Conservation (phyloP, 2,888 invertebrate species). For the Gisinianus flammeolus region DNA sequence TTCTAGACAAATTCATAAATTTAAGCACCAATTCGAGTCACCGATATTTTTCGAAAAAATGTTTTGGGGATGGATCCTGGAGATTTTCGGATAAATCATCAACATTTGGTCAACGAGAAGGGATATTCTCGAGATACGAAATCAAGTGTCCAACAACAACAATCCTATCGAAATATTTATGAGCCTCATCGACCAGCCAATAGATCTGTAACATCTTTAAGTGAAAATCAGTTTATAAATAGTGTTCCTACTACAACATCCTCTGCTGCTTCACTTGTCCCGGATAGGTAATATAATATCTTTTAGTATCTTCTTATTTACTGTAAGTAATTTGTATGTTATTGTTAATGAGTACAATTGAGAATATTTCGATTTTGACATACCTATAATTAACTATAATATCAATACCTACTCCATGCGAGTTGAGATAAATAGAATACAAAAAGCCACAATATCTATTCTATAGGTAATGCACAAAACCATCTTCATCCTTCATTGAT, state of each 20-base stretch:
- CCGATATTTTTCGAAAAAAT: conserved; percentile 31
- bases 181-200: background rate
- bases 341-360: too few relatives aligned
- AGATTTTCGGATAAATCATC: conserved; percentile 52
- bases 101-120: conserved; percentile 13
- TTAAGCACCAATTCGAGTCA: background rate
- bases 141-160: conserved; percentile 13
- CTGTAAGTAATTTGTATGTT: background rate
- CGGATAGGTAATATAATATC: conserved; percentile 42
- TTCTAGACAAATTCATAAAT: background rate
- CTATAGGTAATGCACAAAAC: too few relatives aligned
- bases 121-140: conserved; percentile 40
- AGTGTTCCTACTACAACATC: conserved; percentile 27
- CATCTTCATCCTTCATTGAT: too few relatives aligned
- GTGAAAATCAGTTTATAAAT: background rate
- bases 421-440: too few relatives aligned
- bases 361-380: too few relatives aligned
- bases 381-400: too few relatives aligned
- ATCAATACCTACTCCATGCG: too few relatives aligned
- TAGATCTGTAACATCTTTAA: conserved; percentile 2
- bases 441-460: too few relatives aligned
- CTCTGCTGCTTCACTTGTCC: conserved; percentile 39
- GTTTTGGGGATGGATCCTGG: conserved; percentile 53
- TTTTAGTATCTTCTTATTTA: background rate
- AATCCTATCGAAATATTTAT: background rate